Percentiles rank a stretch among this genome's conserved stretches.
phyloP scores from a whole-genome alignment of 2,888 invertebrate genomes.

The Erebia palarica region DNA sequence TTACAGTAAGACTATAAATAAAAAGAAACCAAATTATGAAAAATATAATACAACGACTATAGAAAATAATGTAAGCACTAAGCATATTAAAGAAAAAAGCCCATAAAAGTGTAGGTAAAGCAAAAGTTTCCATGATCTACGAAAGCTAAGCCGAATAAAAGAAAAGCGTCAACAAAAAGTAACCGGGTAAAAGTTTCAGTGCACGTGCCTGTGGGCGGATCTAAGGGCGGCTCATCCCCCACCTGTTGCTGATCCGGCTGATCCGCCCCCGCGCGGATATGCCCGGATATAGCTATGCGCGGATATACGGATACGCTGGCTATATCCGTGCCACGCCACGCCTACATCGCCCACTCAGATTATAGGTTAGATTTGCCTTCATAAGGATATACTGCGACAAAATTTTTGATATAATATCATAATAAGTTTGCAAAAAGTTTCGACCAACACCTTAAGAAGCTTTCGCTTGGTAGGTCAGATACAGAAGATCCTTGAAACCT shows the following conservation, averaged over 20 bases:
- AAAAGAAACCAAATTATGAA: too few relatives aligned
- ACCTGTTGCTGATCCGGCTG: constrained; percentile 81
- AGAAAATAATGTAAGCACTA: too few relatives aligned
- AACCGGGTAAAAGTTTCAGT: constrained; percentile 13
- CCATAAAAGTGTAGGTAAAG: not conserved
- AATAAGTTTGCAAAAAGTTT: too few relatives aligned
- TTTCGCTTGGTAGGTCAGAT: too few relatives aligned
- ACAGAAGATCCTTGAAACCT: too few relatives aligned
- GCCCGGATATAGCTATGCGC: constrained; percentile 65
- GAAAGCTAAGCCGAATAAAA: not conserved
- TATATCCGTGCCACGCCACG: constrained; percentile 60
- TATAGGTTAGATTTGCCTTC: constrained; percentile 21
- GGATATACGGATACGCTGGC: constrained; percentile 51
- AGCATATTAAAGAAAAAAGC: too few relatives aligned
- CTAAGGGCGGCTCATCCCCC: constrained; percentile 76
- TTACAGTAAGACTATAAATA: too few relatives aligned
- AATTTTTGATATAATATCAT: too few relatives aligned
- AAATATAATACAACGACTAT: too few relatives aligned
- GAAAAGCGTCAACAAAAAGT: constrained; percentile 14
- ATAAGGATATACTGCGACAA: too few relatives aligned
- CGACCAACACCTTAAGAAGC: too few relatives aligned
- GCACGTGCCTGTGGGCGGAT: constrained; percentile 77
- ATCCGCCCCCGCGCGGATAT: constrained; percentile 68
- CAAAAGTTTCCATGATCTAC: not conserved
- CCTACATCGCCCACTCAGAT: constrained; percentile 50